Evolutionary conservation across 2,888 invertebrate genomes (phyloP).

Genomic region (Melanostoma scalare): DNA sequence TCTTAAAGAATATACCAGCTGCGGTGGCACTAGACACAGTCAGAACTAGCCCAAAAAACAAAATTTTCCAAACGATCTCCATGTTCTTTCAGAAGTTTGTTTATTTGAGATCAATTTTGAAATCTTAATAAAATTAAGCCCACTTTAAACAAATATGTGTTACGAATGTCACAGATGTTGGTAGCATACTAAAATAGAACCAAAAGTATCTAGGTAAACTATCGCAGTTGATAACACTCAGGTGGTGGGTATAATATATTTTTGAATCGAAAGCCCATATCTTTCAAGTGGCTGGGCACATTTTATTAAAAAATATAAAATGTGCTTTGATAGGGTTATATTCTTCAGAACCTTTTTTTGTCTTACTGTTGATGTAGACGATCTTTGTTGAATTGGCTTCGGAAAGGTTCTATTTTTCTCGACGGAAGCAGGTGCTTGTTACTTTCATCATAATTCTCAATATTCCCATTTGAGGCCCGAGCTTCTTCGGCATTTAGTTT

Average conservation of each 20-base stretch:
- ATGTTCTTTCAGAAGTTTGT: slow-evolving; percentile 5
- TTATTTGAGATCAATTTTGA: background rate
- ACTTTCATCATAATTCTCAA: too few relatives aligned
- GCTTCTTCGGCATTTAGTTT: too few relatives aligned
- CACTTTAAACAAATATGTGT: background rate
- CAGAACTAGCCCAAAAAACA: slow-evolving; percentile 32
- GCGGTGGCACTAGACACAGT: slow-evolving; percentile 7
- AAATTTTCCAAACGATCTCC: slow-evolving; percentile 27
- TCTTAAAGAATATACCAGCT: slow-evolving; percentile 4
- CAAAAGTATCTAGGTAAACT: slow-evolving; percentile 30
- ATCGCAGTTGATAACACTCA: background rate
- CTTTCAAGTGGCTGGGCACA: slow-evolving; percentile 21
- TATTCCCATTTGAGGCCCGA: too few relatives aligned
- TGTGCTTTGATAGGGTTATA: slow-evolving; percentile 15
- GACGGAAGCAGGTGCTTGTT: too few relatives aligned
- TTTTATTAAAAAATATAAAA: slow-evolving; percentile 7
- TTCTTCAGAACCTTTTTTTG: background rate
- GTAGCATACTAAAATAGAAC: slow-evolving; percentile 31
- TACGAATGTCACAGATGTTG: slow-evolving; percentile 6
- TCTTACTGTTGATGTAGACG: too few relatives aligned
- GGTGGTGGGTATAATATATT: slow-evolving; percentile 33
- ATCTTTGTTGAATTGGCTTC: too few relatives aligned
- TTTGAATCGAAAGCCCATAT: slow-evolving; percentile 48
- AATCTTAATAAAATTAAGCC: background rate
- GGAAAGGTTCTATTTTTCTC: too few relatives aligned